Conservation (phyloP, 2,797 vertebrate genomes). For the Syncerus caffer region DNA sequence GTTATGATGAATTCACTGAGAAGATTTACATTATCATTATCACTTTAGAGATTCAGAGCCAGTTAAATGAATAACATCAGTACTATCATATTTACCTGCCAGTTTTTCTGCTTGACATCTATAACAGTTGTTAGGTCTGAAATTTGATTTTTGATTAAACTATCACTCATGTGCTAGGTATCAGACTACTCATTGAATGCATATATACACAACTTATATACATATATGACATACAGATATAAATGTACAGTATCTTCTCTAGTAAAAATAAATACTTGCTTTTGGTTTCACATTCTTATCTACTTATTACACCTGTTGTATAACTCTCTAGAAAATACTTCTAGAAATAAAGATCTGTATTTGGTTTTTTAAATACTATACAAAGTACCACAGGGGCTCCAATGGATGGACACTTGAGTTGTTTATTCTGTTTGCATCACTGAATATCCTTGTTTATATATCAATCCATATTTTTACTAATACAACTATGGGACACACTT, state of each 20-base stretch:
- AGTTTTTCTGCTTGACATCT: background rate
- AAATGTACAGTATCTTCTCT: background rate
- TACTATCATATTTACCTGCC: background rate
- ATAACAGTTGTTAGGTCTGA: background rate
- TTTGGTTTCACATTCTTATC: background rate
- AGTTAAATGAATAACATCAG: background rate
- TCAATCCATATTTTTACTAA: background rate
- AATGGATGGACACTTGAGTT: background rate
- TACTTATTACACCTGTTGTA: background rate
- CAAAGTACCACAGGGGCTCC: background rate
- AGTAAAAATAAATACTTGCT: background rate
- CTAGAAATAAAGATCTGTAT: background rate
- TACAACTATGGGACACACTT: background rate
- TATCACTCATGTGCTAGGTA: background rate
- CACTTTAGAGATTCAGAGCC: background rate
- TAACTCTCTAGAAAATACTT: background rate
- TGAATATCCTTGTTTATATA: background rate
- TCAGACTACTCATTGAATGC: background rate
- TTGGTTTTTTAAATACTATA: background rate
- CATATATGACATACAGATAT: background rate
- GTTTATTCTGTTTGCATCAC: background rate
- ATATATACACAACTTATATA: background rate
- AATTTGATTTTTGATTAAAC: background rate
- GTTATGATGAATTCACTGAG: background rate
- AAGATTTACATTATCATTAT: background rate